Evolutionary conservation across 2,113 vertebrate species (phyloP).

Genomic region (Phaethornis superciliosus): DNA sequence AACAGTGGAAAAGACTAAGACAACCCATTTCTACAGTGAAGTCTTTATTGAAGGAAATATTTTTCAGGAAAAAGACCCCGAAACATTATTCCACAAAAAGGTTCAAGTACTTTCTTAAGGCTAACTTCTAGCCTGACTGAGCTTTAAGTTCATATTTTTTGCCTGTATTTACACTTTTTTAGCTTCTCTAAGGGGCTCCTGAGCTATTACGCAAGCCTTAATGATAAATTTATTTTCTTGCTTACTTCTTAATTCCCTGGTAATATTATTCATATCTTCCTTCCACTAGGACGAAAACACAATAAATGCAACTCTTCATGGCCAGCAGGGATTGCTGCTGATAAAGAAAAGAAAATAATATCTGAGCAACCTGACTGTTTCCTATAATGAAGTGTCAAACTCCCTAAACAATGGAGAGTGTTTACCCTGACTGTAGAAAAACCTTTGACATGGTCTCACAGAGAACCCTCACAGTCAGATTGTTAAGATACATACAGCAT

Average conservation of each 20-base stretch:
- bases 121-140: fast-evolving
- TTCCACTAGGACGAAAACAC: not conserved
- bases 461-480: not conserved
- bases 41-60: not conserved
- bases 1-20: not conserved
- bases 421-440: not conserved
- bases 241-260: not conserved
- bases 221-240: not conserved
- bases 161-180: not conserved
- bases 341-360: not conserved
- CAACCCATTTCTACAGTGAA: not conserved
- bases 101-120: not conserved
- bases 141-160: not conserved
- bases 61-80: not conserved
- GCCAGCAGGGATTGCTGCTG: not conserved
- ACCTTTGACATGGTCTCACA: not conserved
- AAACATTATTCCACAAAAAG: not conserved
- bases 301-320: not conserved
- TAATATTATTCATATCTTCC: not conserved
- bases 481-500: not conserved
- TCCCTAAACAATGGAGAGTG: not conserved
- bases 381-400: not conserved
- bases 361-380: not conserved
- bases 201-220: not conserved
- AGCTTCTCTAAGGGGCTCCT: not conserved